A percentile compares a stretch with the other conserved stretches of the same genome.
Conservation (phyloP, 2,797 vertebrate genomes). For the Liparis tanakae region DNA sequence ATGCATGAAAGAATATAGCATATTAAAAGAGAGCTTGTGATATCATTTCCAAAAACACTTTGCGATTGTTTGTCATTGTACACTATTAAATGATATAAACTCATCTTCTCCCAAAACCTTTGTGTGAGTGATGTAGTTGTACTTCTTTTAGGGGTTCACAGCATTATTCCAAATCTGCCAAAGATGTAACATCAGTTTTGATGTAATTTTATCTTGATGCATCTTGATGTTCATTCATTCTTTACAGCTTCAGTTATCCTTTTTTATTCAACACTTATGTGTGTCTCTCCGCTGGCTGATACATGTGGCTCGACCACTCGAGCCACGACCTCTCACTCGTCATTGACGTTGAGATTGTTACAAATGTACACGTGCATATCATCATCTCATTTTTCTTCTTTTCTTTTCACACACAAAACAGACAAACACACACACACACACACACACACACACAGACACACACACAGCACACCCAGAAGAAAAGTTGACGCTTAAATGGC, state of each 20-base stretch:
- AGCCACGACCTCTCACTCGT: constrained; percentile 28
- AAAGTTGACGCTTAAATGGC: constrained; percentile 28
- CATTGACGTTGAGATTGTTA: constrained; percentile 41
- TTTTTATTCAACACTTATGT: constrained; percentile 15
- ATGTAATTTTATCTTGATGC: constrained; percentile 13
- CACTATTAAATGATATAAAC: constrained; percentile 23
- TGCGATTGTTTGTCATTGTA: constrained; percentile 20
- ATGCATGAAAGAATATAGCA: not conserved
- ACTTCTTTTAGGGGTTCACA: constrained; percentile 26
- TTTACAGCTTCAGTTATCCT: constrained; percentile 10
- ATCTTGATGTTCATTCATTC: constrained; percentile 9
- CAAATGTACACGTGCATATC: constrained; percentile 44
- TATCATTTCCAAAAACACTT: constrained; percentile 19
- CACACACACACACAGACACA: constrained; percentile 5
- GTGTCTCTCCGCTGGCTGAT: constrained; percentile 20
- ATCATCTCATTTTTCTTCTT: constrained; percentile 20
- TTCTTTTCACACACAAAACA: constrained; percentile 23
- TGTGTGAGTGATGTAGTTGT: constrained; percentile 51
- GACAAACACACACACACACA: constrained; percentile 1
- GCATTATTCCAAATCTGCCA: constrained; percentile 49
- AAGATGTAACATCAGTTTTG: constrained; percentile 12
- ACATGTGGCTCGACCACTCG: constrained; percentile 16
- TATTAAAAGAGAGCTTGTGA: constrained; percentile 14
- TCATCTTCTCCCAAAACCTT: constrained; percentile 28
- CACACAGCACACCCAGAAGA: constrained; percentile 3